These are phyloP conservation scores for Thymelicus lineola DNA, from an alignment of 2,888 invertebrate species.

Conservation along the genomic window DNA sequence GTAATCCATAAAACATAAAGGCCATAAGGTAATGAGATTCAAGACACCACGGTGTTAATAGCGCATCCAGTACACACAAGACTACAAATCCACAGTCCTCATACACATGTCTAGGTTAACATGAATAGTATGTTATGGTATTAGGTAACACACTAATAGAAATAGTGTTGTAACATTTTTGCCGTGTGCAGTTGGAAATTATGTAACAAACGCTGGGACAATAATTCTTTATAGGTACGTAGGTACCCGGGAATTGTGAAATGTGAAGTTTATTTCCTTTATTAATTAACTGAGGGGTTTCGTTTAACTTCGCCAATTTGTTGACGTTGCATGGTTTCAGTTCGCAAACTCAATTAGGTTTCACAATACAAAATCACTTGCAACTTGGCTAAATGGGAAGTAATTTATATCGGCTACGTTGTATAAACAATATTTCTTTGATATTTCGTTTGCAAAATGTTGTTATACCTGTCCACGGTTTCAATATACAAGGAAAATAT, in stretches of 20 bases:
- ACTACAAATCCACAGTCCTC: no score
- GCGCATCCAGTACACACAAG: no score
- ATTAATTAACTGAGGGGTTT: conserved; percentile 11
- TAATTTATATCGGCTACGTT: conserved; percentile 3
- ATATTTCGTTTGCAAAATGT: neutral
- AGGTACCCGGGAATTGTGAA: neutral
- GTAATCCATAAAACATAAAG: no score
- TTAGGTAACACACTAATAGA: no score
- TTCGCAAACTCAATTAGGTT: conserved; percentile 36
- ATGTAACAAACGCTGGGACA: neutral
- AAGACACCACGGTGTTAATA: no score
- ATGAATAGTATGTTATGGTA: no score
- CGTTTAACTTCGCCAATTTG: neutral
- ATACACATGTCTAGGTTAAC: no score
- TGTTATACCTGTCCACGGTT: no score
- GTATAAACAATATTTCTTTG: neutral
- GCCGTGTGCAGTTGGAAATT: neutral
- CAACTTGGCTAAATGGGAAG: conserved; percentile 1
- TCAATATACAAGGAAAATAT: no score
- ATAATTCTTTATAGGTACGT: neutral
- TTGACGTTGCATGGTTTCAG: conserved; percentile 38
- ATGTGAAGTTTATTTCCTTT: conserved; percentile 8
- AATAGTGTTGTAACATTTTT: neutral
- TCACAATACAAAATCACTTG: neutral
- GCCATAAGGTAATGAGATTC: no score